Evolutionary conservation across 2,113 vertebrate genomes (phyloP).

Genomic region (Epinephelus cyanopodus): DNA sequence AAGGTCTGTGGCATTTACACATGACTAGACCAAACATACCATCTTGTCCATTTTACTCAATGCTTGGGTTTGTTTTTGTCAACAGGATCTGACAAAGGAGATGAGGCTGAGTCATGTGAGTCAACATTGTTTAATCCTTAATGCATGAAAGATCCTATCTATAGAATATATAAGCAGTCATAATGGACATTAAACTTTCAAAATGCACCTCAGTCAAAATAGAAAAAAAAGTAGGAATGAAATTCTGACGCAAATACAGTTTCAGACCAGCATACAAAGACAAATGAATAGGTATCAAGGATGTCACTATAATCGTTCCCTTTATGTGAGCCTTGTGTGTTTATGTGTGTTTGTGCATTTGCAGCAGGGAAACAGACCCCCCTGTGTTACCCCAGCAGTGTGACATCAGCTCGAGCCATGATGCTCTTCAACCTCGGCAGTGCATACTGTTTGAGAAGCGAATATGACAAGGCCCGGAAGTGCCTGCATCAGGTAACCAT

Average conservation of each 20-base stretch:
- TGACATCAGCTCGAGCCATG: slow-evolving; percentile 94
- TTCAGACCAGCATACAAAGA: background rate
- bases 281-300: background rate
- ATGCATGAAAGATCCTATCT: background rate
- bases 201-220: background rate
- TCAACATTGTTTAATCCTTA: slow-evolving; percentile 28
- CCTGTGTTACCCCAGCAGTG: slow-evolving; percentile 95
- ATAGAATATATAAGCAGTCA: background rate
- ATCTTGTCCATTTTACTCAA: background rate
- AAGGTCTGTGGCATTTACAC: slow-evolving; percentile 85
- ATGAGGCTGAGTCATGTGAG: slow-evolving; percentile 97
- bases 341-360: slow-evolving; percentile 3
- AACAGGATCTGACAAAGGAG: slow-evolving; percentile 95
- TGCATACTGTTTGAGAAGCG: slow-evolving; percentile 96
- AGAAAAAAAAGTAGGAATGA: no score
- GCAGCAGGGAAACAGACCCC: slow-evolving; percentile 95
- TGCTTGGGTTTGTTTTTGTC: background rate
- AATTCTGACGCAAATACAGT: no score
- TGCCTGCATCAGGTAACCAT: slow-evolving; percentile 95
- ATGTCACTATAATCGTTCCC: no score
- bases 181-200: background rate
- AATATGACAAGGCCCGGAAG: slow-evolving; percentile 98
- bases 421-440: slow-evolving; percentile 99
- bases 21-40: fast-evolving
- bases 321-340: no score